A percentile compares a stretch with the other conserved stretches of the same genome.
Conservation (phyloP, 2,113 vertebrate genomes). For the Grus americana region DNA sequence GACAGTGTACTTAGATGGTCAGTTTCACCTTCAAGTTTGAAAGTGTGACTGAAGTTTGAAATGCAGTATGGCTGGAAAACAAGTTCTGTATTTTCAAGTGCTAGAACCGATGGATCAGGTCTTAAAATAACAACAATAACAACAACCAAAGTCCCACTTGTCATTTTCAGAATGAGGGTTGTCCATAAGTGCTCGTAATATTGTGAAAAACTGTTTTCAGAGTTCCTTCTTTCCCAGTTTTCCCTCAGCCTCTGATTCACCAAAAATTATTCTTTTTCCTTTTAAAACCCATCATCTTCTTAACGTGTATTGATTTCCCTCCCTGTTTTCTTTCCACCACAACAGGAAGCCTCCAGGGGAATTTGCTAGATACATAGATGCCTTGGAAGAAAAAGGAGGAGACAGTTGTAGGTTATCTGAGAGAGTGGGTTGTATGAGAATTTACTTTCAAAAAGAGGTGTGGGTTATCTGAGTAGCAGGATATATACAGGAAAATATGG, state of each 20-base stretch:
- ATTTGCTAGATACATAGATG: neutral
- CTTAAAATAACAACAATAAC: neutral
- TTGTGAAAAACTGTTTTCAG: neutral
- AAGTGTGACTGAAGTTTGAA: neutral
- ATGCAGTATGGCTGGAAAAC: neutral
- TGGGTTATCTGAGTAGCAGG: conserved; percentile 15
- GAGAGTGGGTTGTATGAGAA: neutral
- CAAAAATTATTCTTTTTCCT: neutral
- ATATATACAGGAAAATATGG: neutral
- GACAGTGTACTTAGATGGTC: neutral
- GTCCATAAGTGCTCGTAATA: neutral
- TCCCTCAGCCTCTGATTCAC: neutral
- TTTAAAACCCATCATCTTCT: neutral
- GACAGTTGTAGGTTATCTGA: conserved; percentile 28
- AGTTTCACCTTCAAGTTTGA: neutral
- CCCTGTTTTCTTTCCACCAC: neutral
- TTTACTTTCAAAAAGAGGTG: conserved; percentile 28
- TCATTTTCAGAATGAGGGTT: neutral
- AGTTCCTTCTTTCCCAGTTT: neutral
- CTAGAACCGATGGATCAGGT: neutral
- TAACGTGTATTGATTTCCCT: neutral
- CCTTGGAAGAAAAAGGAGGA: neutral
- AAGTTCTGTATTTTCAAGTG: neutral
- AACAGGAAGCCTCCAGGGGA: conserved; percentile 3
- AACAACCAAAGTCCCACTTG: neutral